Percentiles rank a stretch among this genome's conserved stretches.
phyloP scores from a whole-genome alignment of 1,140 invertebrate species.

The Lepidurus arcticus region DNA sequence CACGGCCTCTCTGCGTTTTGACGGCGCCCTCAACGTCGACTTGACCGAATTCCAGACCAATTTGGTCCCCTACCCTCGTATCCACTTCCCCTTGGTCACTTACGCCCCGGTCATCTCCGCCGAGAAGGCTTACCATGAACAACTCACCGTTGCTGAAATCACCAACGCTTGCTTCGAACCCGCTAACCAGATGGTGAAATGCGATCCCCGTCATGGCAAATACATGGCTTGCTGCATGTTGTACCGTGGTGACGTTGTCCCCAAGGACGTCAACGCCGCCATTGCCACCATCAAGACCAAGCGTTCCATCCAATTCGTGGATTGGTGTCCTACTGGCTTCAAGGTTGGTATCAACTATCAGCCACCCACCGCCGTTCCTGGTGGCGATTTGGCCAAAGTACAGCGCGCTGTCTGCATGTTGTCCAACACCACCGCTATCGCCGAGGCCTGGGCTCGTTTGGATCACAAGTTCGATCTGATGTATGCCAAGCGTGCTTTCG shows the following conservation, averaged over 20 bases:
- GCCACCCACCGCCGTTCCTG: slow-evolving; percentile 56
- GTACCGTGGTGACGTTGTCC: slow-evolving; percentile 65
- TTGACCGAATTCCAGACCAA: slow-evolving; percentile 82
- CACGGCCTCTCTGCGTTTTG: slow-evolving; percentile 80
- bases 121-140: slow-evolving; percentile 80
- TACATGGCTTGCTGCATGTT: slow-evolving; percentile 85
- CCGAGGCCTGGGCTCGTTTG: slow-evolving; percentile 66
- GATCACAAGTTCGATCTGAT: slow-evolving; percentile 65
- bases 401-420: slow-evolving; percentile 59
- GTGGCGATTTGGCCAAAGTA: slow-evolving; percentile 55
- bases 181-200: slow-evolving; percentile 89
- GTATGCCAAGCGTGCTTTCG: slow-evolving; percentile 72
- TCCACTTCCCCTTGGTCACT: slow-evolving; percentile 75
- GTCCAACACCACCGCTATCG: slow-evolving; percentile 70
- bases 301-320: slow-evolving; percentile 78
- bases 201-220: slow-evolving; percentile 79
- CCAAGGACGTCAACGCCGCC: slow-evolving; percentile 73
- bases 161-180: slow-evolving; percentile 86
- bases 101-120: slow-evolving; percentile 79
- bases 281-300: slow-evolving; percentile 81
- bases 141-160: slow-evolving; percentile 75
- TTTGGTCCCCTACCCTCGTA: slow-evolving; percentile 76
- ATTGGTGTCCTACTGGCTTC: slow-evolving; percentile 86
- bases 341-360: slow-evolving; percentile 53
- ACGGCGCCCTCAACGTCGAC: slow-evolving; percentile 81